phyloP scores from a whole-genome alignment of 2,888 invertebrate genomes.

The Caenorhabditis parvicauda region DNA sequence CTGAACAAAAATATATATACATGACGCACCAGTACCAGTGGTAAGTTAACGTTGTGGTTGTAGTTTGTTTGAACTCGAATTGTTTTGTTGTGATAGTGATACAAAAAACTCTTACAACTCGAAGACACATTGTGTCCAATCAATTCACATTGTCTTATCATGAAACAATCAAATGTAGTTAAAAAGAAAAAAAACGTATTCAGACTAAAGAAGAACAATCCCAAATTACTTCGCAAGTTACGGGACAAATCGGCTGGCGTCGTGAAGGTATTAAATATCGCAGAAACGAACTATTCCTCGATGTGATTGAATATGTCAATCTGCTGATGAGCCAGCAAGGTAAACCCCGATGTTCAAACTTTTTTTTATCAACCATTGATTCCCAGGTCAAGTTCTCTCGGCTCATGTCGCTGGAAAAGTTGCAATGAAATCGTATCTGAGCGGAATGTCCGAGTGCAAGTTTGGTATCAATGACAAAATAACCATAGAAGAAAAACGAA shows the following conservation, averaged over 20 bases:
- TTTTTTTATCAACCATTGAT: background rate
- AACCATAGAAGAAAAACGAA: constrained; percentile 82
- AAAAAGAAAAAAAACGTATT: constrained; percentile 21
- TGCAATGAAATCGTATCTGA: constrained; percentile 98
- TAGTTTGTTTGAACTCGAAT: constrained; percentile 4
- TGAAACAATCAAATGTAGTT: background rate
- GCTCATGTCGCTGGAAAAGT: constrained; percentile 99
- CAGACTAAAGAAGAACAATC: constrained; percentile 99
- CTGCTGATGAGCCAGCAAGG: constrained; percentile 98
- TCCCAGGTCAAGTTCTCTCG: constrained; percentile 87
- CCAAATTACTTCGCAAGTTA: constrained; percentile 92
- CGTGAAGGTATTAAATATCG: constrained; percentile 98
- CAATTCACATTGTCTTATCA: background rate
- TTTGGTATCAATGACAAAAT: constrained; percentile 99
- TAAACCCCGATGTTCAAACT: constrained; percentile 63
- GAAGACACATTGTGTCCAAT: background rate
- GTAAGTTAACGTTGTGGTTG: constrained; percentile 25
- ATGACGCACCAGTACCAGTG: constrained; percentile 35
- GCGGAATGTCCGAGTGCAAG: constrained; percentile 99
- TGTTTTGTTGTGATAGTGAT: constrained; percentile 1
- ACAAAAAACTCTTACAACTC: background rate
- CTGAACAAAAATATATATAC: constrained; percentile 9
- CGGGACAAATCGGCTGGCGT: constrained; percentile 84
- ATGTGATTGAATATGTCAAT: constrained; percentile 97
- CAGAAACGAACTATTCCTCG: constrained; percentile 94